Evolutionary conservation across 1,140 invertebrate genomes (phyloP), one percentile per base, ranked within the genome.

Genomic region (Calephelis nemesis): DNA sequence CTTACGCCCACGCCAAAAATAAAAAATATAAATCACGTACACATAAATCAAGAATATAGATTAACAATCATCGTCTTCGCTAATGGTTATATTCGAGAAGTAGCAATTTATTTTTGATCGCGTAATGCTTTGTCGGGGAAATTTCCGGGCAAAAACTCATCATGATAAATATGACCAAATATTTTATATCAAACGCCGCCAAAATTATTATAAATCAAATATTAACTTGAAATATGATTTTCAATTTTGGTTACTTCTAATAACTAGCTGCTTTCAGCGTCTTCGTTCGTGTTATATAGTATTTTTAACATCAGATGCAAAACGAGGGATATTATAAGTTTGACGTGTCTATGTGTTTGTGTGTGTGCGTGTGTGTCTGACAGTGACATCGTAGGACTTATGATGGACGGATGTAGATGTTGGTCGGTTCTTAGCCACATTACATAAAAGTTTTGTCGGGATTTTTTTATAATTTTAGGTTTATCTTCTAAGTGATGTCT

Each of bases 101-200:
- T 58, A 15, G 52, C 52, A 58, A 58, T 58, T 58, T 58, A 54
- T 54, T 54, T 54, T 54, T 54, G 13, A 19, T 54, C 19, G 52
- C 52, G 30, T 54, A 54, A 54, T 54, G 19, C 52, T 54, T 19
- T 19, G 52, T 54, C 52, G 52, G 19, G 15, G 19, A 30, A 54
- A 19, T 19, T 54, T 54, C 52, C 15, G 19, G 13, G 19, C 50
- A 52, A 13, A 54, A 54, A 54, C 30, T 19, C 52, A 54, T 54
- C 52, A 30, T 54, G 52, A 54, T 54, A 30, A 54, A 54, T 54
- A 15, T 30, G 52, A 12, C 52, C 19, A 54, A 54, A 54, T 30
- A 54, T 54, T 54, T 30, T 54, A 30, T 19, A 15, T 13, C 13
- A 30, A 54, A 54, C 52, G n/a, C 52, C 10, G 52, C 15, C 52